A percentile compares a stretch with the other conserved stretches of the same genome.
phyloP scores from a whole-genome alignment of 1,140 invertebrate genomes.

The Leucophenga varia region DNA sequence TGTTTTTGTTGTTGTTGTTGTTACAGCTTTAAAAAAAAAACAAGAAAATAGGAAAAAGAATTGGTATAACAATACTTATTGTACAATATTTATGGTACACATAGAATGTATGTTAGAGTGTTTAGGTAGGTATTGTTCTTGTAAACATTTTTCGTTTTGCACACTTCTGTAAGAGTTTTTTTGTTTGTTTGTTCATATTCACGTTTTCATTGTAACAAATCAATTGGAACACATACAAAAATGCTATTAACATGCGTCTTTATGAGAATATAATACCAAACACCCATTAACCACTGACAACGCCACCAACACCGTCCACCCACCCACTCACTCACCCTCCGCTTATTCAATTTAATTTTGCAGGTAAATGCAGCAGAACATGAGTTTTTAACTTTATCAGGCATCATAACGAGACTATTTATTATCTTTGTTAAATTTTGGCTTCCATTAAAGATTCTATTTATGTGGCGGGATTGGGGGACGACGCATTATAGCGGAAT shows the following conservation, averaged over 20 bases:
- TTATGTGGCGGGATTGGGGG: too few species aligned
- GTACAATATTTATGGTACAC: conserved; percentile 12
- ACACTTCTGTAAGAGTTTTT: background rate
- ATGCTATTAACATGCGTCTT: too few species aligned
- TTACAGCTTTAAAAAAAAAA: too few species aligned
- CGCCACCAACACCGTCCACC: too few species aligned
- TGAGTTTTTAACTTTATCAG: conserved; percentile 51
- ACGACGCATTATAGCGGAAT: too few species aligned
- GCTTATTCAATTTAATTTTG: too few species aligned
- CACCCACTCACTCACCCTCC: background rate
- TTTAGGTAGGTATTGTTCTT: conserved; percentile 1
- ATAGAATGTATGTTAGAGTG: conserved; percentile 22
- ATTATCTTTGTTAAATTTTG: conserved; percentile 43
- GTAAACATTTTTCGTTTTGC: background rate
- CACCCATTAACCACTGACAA: too few species aligned
- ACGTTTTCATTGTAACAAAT: conserved; percentile 39
- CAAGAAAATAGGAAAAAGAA: background rate
- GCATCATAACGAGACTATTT: conserved; percentile 52
- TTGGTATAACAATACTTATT: background rate
- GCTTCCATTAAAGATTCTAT: too few species aligned
- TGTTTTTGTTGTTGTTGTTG: too few species aligned
- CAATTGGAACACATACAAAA: conserved; percentile 25
- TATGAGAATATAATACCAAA: too few species aligned
- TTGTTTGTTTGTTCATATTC: too few species aligned
- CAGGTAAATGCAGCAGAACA: conserved; percentile 16